Conservation (phyloP, 2,797 vertebrate genomes). For the Enteromius fasciolatus region DNA sequence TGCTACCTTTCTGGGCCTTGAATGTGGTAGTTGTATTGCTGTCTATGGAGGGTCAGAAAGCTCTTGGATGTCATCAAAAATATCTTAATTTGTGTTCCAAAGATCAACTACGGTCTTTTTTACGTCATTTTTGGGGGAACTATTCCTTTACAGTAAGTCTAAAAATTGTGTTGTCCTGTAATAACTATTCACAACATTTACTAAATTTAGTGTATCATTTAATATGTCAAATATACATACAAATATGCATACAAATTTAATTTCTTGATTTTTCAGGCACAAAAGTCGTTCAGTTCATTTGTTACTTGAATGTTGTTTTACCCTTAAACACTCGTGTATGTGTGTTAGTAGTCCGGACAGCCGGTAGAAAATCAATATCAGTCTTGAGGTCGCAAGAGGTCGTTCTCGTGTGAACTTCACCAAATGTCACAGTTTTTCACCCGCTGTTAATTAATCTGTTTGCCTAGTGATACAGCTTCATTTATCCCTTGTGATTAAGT, state of each 20-base stretch:
- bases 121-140: background rate
- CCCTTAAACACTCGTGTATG: background rate
- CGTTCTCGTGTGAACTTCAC: constrained; percentile 71
- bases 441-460: constrained; percentile 73
- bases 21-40: background rate
- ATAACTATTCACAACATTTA: background rate
- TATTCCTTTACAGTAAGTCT: background rate
- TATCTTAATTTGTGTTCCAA: background rate
- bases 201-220: no score
- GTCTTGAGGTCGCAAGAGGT: constrained; percentile 14
- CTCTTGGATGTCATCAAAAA: background rate
- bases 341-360: background rate
- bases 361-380: constrained; percentile 26
- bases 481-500: constrained; percentile 79
- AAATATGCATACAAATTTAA: background rate
- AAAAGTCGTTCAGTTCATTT: background rate
- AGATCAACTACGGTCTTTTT: background rate
- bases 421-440: constrained; percentile 65
- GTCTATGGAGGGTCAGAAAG: background rate
- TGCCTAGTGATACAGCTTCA: constrained; percentile 65
- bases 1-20: background rate
- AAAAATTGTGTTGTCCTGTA: background rate
- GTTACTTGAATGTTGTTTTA: background rate
- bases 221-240: background rate
- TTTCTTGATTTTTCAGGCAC: background rate